A percentile compares a stretch with the other conserved stretches of the same genome.
These are phyloP conservation scores for Desmophyllum pertusum DNA, from an alignment of 92 coral and sea anemone genomes.

Conservation along the genomic window DNA sequence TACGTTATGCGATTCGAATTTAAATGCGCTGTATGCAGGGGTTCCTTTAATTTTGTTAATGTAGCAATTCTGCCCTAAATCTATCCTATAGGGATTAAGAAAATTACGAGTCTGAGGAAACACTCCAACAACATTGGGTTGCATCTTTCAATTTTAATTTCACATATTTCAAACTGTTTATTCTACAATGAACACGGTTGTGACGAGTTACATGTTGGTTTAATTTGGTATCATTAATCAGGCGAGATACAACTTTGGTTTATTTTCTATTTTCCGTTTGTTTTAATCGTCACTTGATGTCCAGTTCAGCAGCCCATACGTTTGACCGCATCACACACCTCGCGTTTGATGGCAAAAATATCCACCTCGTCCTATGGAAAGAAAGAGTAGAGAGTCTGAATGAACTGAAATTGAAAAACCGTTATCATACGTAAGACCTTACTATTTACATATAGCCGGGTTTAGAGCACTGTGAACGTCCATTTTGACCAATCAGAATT, in stretches of 20 bases:
- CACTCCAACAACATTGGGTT: too few relatives aligned
- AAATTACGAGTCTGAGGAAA: too few relatives aligned
- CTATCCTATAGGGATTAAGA: too few relatives aligned
- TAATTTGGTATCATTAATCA: background rate
- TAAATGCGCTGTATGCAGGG: too few relatives aligned
- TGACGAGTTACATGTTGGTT: background rate
- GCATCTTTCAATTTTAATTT: too few relatives aligned
- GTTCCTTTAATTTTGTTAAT: too few relatives aligned
- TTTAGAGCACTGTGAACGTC: too few relatives aligned
- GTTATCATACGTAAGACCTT: too few relatives aligned
- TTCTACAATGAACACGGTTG: background rate
- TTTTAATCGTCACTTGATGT: background rate
- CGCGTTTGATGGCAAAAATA: background rate
- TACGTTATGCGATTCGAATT: too few relatives aligned
- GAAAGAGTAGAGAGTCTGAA: background rate
- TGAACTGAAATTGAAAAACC: background rate
- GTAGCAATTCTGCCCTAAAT: too few relatives aligned
- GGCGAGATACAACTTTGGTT: background rate
- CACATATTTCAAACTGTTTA: background rate
- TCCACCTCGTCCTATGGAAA: background rate
- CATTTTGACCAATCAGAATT: too few relatives aligned
- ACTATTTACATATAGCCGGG: too few relatives aligned
- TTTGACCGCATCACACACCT: background rate
- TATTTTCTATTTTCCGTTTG: background rate
- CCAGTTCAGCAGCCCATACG: background rate